Percentiles rank a stretch among this genome's conserved stretches.
Evolutionary conservation across 2,797 vertebrate species (phyloP).

Genomic region (Tapirus indicus): DNA sequence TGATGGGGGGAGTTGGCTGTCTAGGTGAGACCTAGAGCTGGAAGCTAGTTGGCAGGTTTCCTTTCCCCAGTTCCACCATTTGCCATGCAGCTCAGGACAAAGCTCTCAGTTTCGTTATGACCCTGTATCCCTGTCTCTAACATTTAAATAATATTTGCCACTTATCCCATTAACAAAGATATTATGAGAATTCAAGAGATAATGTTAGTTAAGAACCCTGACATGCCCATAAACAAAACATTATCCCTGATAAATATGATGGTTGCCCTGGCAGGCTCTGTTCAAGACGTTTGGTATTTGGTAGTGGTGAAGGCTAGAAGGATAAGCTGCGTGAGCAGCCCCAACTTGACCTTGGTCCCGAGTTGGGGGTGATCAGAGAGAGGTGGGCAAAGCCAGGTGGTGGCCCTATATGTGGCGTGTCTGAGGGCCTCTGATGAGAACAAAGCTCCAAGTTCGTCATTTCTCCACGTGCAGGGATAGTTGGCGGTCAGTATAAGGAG

Average conservation of each 20-base stretch:
- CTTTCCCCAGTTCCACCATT: background rate
- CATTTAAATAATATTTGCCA: background rate
- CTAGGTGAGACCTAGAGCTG: background rate
- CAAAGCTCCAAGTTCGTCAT: constrained; percentile 32
- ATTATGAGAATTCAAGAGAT: constrained; percentile 15
- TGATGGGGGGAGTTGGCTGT: background rate
- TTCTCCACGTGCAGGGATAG: background rate
- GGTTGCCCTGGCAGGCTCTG: background rate
- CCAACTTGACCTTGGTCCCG: background rate
- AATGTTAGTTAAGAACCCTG: constrained; percentile 3
- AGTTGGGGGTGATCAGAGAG: background rate
- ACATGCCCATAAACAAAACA: background rate
- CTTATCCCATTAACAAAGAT: constrained; percentile 31
- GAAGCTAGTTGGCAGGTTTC: background rate
- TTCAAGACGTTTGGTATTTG: background rate
- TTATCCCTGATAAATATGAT: background rate
- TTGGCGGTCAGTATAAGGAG: constrained; percentile 1
- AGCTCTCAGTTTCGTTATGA: background rate
- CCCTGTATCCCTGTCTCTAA: background rate
- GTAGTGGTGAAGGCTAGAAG: background rate
- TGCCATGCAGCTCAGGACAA: background rate
- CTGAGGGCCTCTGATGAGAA: background rate
- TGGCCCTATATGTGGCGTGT: background rate
- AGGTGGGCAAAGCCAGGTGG: background rate
- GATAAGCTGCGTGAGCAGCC: background rate